A percentile compares a stretch with the other conserved stretches of the same genome.
These are phyloP conservation scores for Strigamia crassipes DNA, from an alignment of 2,888 invertebrate species.

Conservation along the genomic window DNA sequence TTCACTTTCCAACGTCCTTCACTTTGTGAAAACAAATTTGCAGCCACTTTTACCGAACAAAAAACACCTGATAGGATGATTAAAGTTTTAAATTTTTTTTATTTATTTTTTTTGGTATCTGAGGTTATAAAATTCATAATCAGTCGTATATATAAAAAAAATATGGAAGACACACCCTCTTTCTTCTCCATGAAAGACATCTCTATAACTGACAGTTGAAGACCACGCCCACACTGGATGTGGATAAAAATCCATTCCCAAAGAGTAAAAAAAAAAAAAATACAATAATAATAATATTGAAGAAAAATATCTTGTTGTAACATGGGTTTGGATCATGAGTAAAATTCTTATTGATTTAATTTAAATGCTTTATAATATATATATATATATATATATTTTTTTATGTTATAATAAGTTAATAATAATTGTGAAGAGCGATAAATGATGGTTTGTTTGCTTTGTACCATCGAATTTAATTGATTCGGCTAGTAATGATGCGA, in stretches of 20 bases:
- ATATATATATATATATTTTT: not conserved
- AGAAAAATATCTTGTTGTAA: not conserved
- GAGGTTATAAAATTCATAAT: not conserved
- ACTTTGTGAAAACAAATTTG: not conserved
- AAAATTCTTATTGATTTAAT: not conserved
- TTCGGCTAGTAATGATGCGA: not conserved
- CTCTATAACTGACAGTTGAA: slow-evolving; percentile 32
- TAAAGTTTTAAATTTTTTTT: too few species aligned
- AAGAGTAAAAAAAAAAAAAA: not conserved
- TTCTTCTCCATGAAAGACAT: slow-evolving; percentile 1
- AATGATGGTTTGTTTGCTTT: not conserved
- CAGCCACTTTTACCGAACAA: not conserved
- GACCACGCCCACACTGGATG: slow-evolving; percentile 24
- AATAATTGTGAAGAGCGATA: too few species aligned
- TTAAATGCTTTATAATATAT: not conserved
- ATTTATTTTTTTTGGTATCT: not conserved
- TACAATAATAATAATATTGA: not conserved
- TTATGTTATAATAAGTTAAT: not conserved
- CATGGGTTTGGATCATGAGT: not conserved
- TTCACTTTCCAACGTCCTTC: not conserved
- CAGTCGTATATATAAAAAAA: not conserved
- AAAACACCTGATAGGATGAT: not conserved
- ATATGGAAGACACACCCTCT: slow-evolving; percentile 24
- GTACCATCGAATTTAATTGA: not conserved
- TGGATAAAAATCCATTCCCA: slow-evolving; percentile 21